Percentiles rank a stretch among this genome's conserved stretches.
Conservation (phyloP, 2,797 vertebrate species). For the Melopsittacus undulatus region DNA sequence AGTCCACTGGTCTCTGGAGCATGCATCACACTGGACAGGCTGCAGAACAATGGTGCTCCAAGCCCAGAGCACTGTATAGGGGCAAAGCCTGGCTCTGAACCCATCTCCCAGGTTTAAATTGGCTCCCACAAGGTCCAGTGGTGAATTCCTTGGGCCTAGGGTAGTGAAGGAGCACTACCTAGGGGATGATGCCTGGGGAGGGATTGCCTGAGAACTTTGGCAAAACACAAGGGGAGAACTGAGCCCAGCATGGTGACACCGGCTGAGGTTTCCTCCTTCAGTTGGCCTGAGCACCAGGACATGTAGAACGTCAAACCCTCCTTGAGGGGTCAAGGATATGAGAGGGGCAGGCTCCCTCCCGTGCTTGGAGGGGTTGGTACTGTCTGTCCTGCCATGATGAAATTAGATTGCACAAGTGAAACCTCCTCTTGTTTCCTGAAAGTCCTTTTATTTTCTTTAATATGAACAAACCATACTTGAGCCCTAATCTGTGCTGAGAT, state of each 20-base stretch:
- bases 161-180: neutral
- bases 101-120: neutral
- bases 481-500: neutral
- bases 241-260: neutral
- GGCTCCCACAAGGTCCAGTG: neutral
- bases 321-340: neutral
- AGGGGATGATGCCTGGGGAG: neutral
- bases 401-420: neutral
- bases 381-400: neutral
- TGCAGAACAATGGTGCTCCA: neutral
- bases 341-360: neutral
- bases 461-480: neutral
- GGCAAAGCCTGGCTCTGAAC: neutral
- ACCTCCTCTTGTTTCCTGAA: neutral
- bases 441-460: neutral
- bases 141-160: neutral
- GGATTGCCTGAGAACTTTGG: neutral
- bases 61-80: neutral
- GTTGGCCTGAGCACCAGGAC: neutral
- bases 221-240: neutral
- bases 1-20: neutral
- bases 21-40: rapidly evolving
- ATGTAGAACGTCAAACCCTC: neutral
- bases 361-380: neutral
- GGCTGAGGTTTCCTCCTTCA: neutral